Percentiles rank a stretch among this genome's conserved stretches.
Evolutionary conservation across 2,113 vertebrate genomes (phyloP).

Genomic region (Pelusios castaneus): DNA sequence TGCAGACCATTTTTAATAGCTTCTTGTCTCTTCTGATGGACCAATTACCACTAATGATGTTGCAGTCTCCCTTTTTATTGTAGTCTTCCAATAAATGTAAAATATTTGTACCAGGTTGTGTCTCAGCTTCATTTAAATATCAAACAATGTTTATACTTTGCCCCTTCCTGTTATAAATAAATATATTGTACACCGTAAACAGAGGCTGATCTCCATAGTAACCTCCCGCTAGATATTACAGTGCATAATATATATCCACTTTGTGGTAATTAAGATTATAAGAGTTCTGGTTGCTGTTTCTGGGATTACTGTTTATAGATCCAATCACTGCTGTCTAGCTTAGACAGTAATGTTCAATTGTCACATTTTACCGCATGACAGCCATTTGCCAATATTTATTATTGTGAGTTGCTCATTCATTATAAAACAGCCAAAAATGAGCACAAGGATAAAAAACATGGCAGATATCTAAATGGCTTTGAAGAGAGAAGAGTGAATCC

Average conservation of each 20-base stretch:
- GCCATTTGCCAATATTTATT: not conserved
- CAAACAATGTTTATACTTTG: slow-evolving; percentile 19
- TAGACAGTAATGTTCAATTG: not conserved
- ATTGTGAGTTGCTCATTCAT: not conserved
- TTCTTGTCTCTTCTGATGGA: slow-evolving; percentile 69
- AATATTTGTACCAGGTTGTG: slow-evolving; percentile 73
- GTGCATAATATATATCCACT: slow-evolving; percentile 27
- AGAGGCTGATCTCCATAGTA: slow-evolving; percentile 26
- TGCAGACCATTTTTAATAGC: slow-evolving; percentile 60
- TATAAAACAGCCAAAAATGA: not conserved
- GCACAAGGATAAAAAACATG: not conserved
- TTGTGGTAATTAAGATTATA: slow-evolving; percentile 47
- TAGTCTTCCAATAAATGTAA: slow-evolving; percentile 86
- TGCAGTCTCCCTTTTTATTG: slow-evolving; percentile 75
- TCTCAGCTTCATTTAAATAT: slow-evolving; percentile 53
- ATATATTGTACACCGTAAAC: not conserved
- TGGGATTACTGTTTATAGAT: not conserved
- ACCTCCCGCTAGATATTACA: not conserved
- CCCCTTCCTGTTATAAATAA: slow-evolving; percentile 38
- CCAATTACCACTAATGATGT: slow-evolving; percentile 70
- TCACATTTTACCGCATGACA: not conserved
- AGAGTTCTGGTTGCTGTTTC: slow-evolving; percentile 2
- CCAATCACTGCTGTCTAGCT: not conserved
- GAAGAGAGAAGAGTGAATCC: not conserved
- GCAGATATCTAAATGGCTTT: not conserved